Conservation (phyloP, 2,888 invertebrate genomes). For the Nomada flava region DNA sequence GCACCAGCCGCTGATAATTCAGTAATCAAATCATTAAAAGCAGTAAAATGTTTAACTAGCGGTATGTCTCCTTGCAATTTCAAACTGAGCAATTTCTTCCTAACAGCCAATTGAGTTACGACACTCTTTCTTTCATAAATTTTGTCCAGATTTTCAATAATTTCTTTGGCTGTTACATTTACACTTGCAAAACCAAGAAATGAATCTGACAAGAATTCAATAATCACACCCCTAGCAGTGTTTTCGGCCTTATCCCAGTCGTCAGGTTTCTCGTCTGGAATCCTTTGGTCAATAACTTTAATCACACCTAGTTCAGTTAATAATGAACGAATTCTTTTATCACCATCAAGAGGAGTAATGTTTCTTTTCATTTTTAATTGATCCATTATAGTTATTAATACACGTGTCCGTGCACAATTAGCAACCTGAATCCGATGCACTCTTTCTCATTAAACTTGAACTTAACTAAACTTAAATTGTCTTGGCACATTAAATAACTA, state of each 20-base stretch:
- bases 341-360: no score
- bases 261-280: not conserved
- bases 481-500: no score
- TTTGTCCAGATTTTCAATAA: not conserved
- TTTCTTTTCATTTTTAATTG: no score
- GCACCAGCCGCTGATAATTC: not conserved
- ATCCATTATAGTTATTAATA: no score
- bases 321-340: no score
- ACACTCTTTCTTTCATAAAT: not conserved
- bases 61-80: not conserved
- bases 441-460: no score
- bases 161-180: slow-evolving; percentile 1
- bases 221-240: not conserved
- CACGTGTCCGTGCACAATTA: no score
- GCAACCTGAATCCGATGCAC: no score
- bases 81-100: not conserved
- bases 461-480: no score
- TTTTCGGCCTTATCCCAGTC: not conserved
- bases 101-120: not conserved
- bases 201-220: not conserved
- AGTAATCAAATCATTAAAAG: not conserved
- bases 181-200: not conserved
- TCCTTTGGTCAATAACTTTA: not conserved
- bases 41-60: not conserved
- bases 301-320: no score